A percentile compares a stretch with the other conserved stretches of the same genome.
Evolutionary conservation across 2,113 vertebrate species (phyloP).

Genomic region (Epinephelus lanceolatus): DNA sequence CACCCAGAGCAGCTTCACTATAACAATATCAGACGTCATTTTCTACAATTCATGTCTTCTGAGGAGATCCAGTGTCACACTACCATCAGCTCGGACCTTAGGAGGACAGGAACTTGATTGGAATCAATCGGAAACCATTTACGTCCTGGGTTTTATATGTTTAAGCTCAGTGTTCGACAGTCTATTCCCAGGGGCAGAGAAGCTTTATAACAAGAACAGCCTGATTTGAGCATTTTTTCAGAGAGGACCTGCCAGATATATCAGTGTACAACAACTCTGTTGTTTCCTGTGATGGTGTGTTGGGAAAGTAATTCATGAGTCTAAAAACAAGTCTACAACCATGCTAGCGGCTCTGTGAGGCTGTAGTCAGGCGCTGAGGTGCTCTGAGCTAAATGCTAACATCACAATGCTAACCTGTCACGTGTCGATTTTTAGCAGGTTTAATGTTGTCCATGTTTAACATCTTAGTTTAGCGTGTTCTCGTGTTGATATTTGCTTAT

Average conservation of each 20-base stretch:
- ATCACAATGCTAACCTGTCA: neutral
- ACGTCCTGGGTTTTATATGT: conserved; percentile 44
- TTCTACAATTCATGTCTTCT: conserved; percentile 63
- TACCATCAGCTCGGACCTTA: conserved; percentile 23
- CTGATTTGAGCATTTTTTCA: conserved; percentile 7
- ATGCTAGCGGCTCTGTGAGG: neutral
- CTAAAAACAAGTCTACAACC: neutral
- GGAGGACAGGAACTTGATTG: conserved; percentile 52
- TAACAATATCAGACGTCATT: conserved; percentile 69
- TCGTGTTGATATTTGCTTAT: neutral
- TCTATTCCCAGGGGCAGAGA: conserved; percentile 12
- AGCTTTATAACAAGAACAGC: conserved; percentile 5
- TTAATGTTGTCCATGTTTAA: neutral
- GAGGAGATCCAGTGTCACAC: conserved; percentile 66
- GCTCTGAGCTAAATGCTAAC: too few species aligned
- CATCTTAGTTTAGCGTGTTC: neutral
- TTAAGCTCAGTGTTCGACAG: conserved; percentile 9
- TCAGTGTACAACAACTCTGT: neutral
- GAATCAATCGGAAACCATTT: conserved; percentile 50
- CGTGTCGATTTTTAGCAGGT: neutral
- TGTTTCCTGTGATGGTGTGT: neutral
- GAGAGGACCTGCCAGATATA: neutral
- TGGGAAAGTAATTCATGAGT: neutral
- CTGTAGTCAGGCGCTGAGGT: neutral
- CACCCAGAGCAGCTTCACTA: conserved; percentile 51